phyloP scores from a whole-genome alignment of 2,113 vertebrate species.

The Sorex araneus region DNA sequence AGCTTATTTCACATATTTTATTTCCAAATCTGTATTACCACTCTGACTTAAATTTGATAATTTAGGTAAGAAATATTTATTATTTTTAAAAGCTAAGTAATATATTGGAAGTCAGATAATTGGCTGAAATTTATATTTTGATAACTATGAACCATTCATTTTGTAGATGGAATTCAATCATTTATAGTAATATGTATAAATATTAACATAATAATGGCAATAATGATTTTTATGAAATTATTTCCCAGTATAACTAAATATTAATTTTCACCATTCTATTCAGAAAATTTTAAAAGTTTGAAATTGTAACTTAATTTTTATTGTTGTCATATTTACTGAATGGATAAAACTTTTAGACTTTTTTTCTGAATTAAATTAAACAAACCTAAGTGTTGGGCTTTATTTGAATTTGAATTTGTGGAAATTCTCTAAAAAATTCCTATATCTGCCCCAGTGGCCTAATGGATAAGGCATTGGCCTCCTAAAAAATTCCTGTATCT shows the following conservation, averaged over 20 bases:
- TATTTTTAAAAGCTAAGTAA: too few species aligned
- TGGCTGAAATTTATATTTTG: not conserved
- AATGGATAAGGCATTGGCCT: slow-evolving; percentile 91
- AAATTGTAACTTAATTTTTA: not conserved
- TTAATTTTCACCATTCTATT: not conserved
- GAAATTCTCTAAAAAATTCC: not conserved
- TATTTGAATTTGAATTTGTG: not conserved
- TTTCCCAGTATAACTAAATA: not conserved
- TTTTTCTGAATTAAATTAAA: slow-evolving; percentile 7
- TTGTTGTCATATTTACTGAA: not conserved
- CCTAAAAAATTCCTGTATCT: slow-evolving; percentile 78
- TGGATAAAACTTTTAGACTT: not conserved
- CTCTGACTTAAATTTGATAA: not conserved
- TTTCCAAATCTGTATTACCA: not conserved
- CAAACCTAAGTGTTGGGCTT: not conserved
- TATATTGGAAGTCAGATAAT: not conserved
- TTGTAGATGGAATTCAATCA: not conserved
- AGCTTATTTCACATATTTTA: not conserved
- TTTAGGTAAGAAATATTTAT: too few species aligned
- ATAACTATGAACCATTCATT: not conserved
- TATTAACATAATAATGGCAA: not conserved
- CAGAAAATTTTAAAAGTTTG: not conserved
- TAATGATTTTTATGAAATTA: not conserved
- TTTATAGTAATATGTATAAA: not conserved
- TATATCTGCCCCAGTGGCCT: slow-evolving; percentile 86